Base-by-base conservation (phyloP, 2,888 invertebrate genomes). In the Calameuta pallipes region DNA sequence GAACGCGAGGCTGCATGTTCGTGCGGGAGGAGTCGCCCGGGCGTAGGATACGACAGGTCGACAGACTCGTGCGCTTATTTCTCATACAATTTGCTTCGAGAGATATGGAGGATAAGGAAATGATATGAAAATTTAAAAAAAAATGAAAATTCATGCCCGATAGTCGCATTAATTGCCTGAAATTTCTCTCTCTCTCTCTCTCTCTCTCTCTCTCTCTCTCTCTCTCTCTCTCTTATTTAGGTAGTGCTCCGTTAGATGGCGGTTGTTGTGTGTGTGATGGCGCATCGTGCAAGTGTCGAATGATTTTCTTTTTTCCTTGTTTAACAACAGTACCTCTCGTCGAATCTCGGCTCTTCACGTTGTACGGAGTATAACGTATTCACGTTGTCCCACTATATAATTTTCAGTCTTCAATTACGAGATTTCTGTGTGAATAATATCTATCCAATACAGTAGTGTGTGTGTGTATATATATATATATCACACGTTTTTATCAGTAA, bases 131-230 rank as follows among this genome's bases (percentile, higher is more conserved):
- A 56, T 23, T 15, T 1, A 23, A 56, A 15, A 41, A 56, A 6
- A 56, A 56, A 9, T 15, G 6, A 23, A 41, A 41, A 41, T 41
- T 41, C 6, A 41, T 15, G 15, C 23, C 41, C 41, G 41, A 41
- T 23, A 41, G 41, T 41, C 41, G 23, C 23, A 15, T 41, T 9
- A 4, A 41, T 15, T 41, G 23, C 23, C 15, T 15, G 15, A 41
- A 41, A 41, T 75, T 73, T 79, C 80, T 79, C 78, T 78, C 80
- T 81, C 80, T 82, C 80, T 74, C 76, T 81, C 79, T 81, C 75
- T 81, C 74, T 79, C 31, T 75, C 70, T 37, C 23, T 75, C 56
- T 56, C 35, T 77, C 30, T 76, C 71, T 71, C 41, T 76, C 36
- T 75, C 74, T 74, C 79, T 71, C 77, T 78, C 4, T 41, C 15